Base-by-base conservation (phyloP, 2,888 invertebrate genomes). In the Aleiodes alternator region DNA sequence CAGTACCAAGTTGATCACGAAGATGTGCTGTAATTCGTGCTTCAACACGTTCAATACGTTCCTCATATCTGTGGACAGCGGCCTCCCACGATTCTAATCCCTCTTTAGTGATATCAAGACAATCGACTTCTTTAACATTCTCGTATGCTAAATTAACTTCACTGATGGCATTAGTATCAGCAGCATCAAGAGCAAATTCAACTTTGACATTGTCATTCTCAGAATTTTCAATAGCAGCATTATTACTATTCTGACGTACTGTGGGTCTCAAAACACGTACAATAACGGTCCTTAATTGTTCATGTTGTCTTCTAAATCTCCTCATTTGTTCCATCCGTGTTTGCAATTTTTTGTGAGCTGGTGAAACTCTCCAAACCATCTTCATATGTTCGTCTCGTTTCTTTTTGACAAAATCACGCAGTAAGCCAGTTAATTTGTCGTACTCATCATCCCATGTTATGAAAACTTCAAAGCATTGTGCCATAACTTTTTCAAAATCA, bases 401-500 rank as follows among this genome's bases (percentile, higher is more conserved):
- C 92, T 99, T 98, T 91, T 99, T 99, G 34, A 98, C 96, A 76
- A 98, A 95, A 87, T 99, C 99, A 78, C 99, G 92, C 78, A 99
- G 90, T 69, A 98, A 90, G 1, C 96, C 96, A 87, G 98, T 97
- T 23, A 99, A 92, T 89, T 98, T 99, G 88, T 99, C 99, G 87
- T 98, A 98, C 89, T 99, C 99, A 90, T 99, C 99, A 87, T 99
- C 99, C 99, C 99, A 99, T 31, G 96, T 95, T 6, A 94, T 94
- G 89, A 98, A 98, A 43, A 98, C 97, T 86, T 98, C 97, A 87
- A 97, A 97, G 90, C 99, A 99, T 80, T 97, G 97, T 31, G 94
- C 94, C 97, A 99, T 98, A 12, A 99, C 98, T 84, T 97, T 96
- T 88, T 99, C 99, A 90, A 99, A 99, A 88, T 99, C 99, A 87